These are phyloP conservation scores for Thaumatotibia leucotreta DNA, from an alignment of 1,140 invertebrate species.

Conservation along the genomic window DNA sequence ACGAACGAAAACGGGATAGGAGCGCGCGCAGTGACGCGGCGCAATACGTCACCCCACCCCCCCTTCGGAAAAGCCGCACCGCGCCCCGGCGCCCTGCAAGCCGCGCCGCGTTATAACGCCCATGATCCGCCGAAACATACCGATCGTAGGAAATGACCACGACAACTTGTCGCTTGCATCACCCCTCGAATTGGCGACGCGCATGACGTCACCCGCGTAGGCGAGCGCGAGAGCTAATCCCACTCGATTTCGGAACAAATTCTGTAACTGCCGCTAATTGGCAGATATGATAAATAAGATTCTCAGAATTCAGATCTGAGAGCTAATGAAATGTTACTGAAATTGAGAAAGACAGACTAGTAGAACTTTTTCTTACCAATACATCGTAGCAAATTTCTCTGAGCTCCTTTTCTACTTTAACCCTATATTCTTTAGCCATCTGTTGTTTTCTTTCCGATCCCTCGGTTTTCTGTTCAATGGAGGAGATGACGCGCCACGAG, in stretches of 20 bases:
- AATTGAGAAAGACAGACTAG: not conserved
- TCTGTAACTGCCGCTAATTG: constrained; percentile 22
- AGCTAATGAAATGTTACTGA: constrained; percentile 5
- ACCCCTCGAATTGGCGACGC: constrained; percentile 59
- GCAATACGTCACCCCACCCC: constrained; percentile 59
- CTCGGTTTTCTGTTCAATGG: constrained; percentile 98
- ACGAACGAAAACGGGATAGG: constrained; percentile 55
- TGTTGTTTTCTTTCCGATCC: constrained; percentile 98
- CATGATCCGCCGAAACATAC: constrained; percentile 39
- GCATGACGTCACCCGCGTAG: constrained; percentile 69
- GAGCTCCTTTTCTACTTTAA: constrained; percentile 99
- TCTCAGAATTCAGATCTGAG: not conserved
- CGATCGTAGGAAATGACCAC: constrained; percentile 43
- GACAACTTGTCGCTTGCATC: constrained; percentile 60
- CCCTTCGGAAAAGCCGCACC: constrained; percentile 41
- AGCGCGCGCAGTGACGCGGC: constrained; percentile 71
- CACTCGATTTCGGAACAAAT: constrained; percentile 33
- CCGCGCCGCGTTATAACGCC: constrained; percentile 38
- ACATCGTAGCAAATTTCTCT: constrained; percentile 99
- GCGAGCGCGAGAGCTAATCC: constrained; percentile 30
- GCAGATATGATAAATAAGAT: constrained; percentile 5
- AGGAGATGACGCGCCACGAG: constrained; percentile 99
- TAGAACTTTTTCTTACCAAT: constrained; percentile 84
- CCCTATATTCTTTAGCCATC: constrained; percentile 98
- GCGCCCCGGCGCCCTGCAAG: constrained; percentile 46